Evolutionary conservation across 2,888 invertebrate genomes (phyloP).

Genomic region (Oxycera nigricornis): DNA sequence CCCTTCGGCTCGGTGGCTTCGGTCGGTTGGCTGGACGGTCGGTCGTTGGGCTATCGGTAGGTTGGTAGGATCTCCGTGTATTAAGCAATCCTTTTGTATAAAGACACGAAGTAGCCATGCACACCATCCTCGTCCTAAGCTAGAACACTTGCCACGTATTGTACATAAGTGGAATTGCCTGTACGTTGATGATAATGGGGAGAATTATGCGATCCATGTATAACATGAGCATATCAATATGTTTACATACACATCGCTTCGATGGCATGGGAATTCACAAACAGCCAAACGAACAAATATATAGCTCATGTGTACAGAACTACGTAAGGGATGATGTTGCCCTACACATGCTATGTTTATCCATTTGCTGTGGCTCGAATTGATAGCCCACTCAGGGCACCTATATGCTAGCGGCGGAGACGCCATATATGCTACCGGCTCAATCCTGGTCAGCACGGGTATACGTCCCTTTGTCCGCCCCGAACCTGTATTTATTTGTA

Average conservation of each 20-base stretch:
- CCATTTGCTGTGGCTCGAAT: not conserved
- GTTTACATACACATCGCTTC: not conserved
- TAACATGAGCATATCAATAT: constrained; percentile 2
- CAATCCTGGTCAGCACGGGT: too few species aligned
- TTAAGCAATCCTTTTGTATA: constrained; percentile 43
- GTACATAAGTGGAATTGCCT: constrained; percentile 6
- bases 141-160: not conserved
- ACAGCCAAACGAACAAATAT: not conserved
- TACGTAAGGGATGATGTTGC: not conserved
- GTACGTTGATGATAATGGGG: constrained; percentile 29
- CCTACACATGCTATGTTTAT: not conserved
- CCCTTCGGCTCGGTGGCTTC: constrained; percentile 42
- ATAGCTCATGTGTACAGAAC: not conserved
- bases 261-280: not conserved
- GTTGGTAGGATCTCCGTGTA: constrained; percentile 12
- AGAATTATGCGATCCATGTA: constrained; percentile 21
- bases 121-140: not conserved
- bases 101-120: not conserved
- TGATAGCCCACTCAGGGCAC: not conserved
- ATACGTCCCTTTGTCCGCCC: not conserved
- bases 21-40: constrained; percentile 30
- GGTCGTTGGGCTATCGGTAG: constrained; percentile 26
- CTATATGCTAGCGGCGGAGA: not conserved
- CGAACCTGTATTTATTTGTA: not conserved
- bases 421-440: too few species aligned